phyloP scores from a whole-genome alignment of 2,888 invertebrate genomes.

The Plebejus melissa region DNA sequence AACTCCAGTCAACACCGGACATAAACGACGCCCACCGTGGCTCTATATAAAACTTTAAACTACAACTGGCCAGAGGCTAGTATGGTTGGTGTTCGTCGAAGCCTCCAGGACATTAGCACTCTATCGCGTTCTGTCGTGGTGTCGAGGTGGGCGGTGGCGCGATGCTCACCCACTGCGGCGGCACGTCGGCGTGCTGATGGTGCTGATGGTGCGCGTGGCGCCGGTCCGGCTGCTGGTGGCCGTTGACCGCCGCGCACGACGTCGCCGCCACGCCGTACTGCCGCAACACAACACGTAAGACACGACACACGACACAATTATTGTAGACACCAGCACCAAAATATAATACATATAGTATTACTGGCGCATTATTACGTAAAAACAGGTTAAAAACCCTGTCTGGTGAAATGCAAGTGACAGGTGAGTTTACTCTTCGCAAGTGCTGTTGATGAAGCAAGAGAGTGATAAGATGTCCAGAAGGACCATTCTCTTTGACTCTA shows the following conservation, averaged over 20 bases:
- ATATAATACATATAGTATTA: no score
- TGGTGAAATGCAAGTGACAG: no score
- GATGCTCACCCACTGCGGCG: slow-evolving; percentile 61
- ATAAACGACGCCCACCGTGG: no score
- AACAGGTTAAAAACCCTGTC: no score
- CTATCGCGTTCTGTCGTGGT: not conserved
- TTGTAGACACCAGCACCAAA: no score
- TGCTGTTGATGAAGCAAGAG: no score
- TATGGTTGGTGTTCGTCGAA: not conserved
- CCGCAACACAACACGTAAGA: slow-evolving; percentile 32
- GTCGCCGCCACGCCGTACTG: slow-evolving; percentile 77
- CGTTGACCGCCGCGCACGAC: slow-evolving; percentile 71
- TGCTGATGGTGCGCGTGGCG: slow-evolving; percentile 65
- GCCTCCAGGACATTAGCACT: not conserved
- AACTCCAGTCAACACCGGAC: no score
- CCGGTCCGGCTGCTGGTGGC: slow-evolving; percentile 69
- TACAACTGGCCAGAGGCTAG: not conserved
- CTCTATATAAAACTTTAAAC: no score
- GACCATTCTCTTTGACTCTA: no score
- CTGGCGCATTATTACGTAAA: no score
- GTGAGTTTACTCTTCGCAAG: no score
- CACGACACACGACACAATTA: not conserved
- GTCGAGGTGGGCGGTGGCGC: slow-evolving; percentile 28
- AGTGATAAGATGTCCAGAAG: no score
- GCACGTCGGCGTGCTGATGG: slow-evolving; percentile 71